phyloP scores from a whole-genome alignment of 2,113 vertebrate species.

The Charina bottae region DNA sequence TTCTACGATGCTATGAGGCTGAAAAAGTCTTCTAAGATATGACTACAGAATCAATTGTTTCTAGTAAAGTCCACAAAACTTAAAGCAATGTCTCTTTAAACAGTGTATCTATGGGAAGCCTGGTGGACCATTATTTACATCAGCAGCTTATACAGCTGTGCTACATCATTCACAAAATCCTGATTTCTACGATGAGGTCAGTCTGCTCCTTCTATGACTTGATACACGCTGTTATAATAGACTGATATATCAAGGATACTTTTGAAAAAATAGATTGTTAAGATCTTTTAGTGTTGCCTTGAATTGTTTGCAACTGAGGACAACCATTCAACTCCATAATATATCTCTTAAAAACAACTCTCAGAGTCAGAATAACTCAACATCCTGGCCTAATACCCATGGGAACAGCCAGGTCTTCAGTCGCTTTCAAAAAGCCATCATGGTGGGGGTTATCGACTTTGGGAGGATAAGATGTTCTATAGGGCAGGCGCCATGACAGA shows the following conservation, averaged over 20 bases:
- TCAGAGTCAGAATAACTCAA: background rate
- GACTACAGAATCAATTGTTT: slow-evolving; percentile 21
- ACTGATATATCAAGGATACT: background rate
- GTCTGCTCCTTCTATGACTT: slow-evolving; percentile 35
- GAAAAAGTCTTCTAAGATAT: background rate
- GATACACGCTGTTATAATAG: background rate
- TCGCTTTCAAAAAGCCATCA: background rate
- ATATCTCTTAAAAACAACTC: background rate
- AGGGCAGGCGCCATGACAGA: background rate
- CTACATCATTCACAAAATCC: slow-evolving; percentile 97
- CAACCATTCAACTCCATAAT: background rate
- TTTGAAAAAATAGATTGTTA: background rate
- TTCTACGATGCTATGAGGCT: background rate
- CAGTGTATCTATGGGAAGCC: slow-evolving; percentile 97
- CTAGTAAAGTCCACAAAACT: slow-evolving; percentile 38
- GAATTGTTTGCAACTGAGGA: background rate
- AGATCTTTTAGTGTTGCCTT: background rate
- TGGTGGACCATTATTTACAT: slow-evolving; percentile 88
- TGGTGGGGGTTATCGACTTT: background rate
- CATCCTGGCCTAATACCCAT: background rate
- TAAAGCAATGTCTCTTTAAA: slow-evolving; percentile 50
- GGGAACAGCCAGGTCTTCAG: background rate
- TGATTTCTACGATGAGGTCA: slow-evolving; percentile 96
- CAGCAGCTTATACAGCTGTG: slow-evolving; percentile 86
- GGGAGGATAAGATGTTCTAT: background rate